Conservation (phyloP, 2,888 invertebrate species). For the Oscheius sp. region DNA sequence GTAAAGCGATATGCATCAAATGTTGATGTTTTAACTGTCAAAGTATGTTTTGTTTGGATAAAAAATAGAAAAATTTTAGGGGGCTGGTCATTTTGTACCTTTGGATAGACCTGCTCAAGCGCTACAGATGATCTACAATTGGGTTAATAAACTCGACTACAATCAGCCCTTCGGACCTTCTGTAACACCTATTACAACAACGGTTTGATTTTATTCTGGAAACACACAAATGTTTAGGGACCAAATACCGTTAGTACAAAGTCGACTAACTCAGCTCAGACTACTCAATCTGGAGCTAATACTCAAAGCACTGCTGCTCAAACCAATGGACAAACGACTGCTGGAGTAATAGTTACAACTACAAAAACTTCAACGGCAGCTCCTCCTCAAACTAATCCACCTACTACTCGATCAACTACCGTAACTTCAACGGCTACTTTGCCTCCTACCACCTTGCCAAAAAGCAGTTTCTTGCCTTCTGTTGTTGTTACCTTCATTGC, state of each 20-base stretch:
- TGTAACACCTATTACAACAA: background rate
- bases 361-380: background rate
- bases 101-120: slow-evolving; percentile 48
- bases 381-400: background rate
- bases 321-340: background rate
- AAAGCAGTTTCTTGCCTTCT: background rate
- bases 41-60: slow-evolving; percentile 19
- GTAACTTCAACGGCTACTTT: background rate
- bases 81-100: slow-evolving; percentile 51
- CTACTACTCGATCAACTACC: background rate
- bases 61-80: slow-evolving; percentile 1
- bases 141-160: slow-evolving; percentile 34
- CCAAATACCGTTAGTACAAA: background rate
- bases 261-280: background rate
- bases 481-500: too few species aligned
- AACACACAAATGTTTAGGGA: background rate
- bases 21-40: slow-evolving; percentile 46
- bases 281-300: background rate
- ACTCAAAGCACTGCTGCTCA: background rate
- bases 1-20: slow-evolving; percentile 34
- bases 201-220: background rate
- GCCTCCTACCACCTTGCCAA: background rate
- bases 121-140: slow-evolving; percentile 50
- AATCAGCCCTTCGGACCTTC: slow-evolving; percentile 32
- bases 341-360: background rate